phyloP scores from a whole-genome alignment of 2,797 vertebrate species.

The Halcyon smyrnensis region DNA sequence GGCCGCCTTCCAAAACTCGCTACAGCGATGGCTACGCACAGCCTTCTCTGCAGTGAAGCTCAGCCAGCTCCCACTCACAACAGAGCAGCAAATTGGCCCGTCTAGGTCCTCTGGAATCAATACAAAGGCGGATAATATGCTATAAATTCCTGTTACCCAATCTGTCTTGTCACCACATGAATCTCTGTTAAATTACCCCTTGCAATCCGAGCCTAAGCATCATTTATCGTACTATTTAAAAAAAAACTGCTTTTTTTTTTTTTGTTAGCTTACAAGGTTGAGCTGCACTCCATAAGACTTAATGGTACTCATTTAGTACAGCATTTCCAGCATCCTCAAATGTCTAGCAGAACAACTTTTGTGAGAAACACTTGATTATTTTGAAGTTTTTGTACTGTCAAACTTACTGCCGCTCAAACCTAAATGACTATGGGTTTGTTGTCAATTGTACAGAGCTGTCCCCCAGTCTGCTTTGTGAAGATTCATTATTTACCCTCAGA shows the following conservation, averaged over 20 bases:
- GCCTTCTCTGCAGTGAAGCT: neutral
- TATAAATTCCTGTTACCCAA: neutral
- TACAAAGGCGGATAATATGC: neutral
- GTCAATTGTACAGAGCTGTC: neutral
- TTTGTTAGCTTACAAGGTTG: neutral
- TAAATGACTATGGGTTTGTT: neutral
- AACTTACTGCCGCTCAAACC: neutral
- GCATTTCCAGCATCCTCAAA: neutral
- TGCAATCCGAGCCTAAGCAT: neutral
- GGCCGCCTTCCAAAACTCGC: slow-evolving; percentile 20
- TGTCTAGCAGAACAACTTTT: neutral
- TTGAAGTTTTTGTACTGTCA: neutral
- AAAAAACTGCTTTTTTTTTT: neutral
- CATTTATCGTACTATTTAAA: neutral
- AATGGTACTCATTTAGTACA: neutral
- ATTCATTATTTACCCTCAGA: slow-evolving; percentile 4
- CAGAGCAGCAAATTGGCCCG: neutral
- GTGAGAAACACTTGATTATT: neutral
- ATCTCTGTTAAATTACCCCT: neutral
- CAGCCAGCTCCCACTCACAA: neutral
- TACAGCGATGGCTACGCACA: neutral
- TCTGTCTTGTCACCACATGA: neutral
- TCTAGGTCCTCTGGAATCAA: neutral
- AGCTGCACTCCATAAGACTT: neutral
- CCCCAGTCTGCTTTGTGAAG: neutral